phyloP scores from a whole-genome alignment of 2,113 vertebrate genomes.

The Phodopus roborovskii region DNA sequence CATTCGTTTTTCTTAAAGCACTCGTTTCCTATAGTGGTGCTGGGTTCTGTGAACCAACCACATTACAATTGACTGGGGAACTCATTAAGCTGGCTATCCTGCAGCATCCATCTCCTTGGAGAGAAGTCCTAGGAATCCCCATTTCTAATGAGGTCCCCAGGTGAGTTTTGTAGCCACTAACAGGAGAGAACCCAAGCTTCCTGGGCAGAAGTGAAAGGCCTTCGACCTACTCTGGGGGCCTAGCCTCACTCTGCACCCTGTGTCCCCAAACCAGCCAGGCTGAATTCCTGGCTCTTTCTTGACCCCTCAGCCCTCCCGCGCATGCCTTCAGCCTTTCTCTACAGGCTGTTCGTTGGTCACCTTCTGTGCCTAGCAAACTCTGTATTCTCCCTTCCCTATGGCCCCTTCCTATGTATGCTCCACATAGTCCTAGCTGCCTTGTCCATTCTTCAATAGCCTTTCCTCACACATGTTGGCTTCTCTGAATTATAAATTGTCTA shows the following conservation, averaged over 20 bases:
- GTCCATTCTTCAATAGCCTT: background rate
- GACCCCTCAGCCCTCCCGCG: background rate
- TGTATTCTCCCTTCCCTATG: background rate
- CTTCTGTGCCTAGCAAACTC: background rate
- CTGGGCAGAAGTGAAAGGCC: background rate
- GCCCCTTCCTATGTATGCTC: background rate
- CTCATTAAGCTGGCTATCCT: conserved; percentile 53
- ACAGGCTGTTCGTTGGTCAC: background rate
- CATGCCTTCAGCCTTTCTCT: background rate
- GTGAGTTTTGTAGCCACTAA: background rate
- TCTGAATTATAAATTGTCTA: background rate
- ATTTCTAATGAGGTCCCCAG: conserved; percentile 61
- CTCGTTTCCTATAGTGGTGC: background rate
- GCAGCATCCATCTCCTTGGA: background rate
- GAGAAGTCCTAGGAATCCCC: conserved; percentile 54
- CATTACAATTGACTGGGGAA: conserved; percentile 43
- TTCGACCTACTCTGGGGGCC: background rate
- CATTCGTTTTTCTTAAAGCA: conserved; percentile 33
- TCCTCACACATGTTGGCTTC: background rate
- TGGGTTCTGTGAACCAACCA: background rate
- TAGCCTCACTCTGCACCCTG: background rate
- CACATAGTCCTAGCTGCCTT: background rate
- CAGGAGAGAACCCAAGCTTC: background rate
- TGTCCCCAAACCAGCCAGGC: background rate
- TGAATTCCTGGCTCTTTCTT: background rate